Evolutionary conservation across 2,888 invertebrate species (phyloP), one percentile per base, ranked within the genome.

Genomic region (Ypsolopha scabrella): DNA sequence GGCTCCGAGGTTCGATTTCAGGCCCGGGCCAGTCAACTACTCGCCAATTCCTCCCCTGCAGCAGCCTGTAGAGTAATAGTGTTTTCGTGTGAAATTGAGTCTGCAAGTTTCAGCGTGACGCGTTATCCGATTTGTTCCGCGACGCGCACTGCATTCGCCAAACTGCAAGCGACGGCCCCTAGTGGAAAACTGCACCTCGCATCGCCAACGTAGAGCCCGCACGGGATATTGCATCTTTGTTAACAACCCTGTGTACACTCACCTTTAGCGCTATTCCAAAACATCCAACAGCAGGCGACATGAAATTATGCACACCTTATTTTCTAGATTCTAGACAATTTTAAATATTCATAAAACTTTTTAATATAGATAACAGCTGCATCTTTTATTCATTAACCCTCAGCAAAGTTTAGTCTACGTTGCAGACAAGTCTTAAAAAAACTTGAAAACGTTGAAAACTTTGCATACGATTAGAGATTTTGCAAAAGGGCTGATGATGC

Each of bases 121-220:
- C 70, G 81, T 83, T 83, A 83, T 83, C 83, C 73, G 80, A 80
- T 85, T 83, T 82, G 79, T 75, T 72, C 70, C 63, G 62, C 70
- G 56, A 80, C 81, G 81, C 80, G 75, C 63, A 45, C 59, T 62
- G 81, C 76, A 82, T 77, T 51, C 64, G 53, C 52, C 57, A 53
- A 55, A 58, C 57, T 57, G 53, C 66, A 37, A n/a, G 34, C 37
- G 50, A 34, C 41, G 35, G 34, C 51, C 33, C 9, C 35, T 14
- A 48, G 41, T 44, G 37, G 50, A 50, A 50, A 48, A 43, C 48
- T 8, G 41, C 39, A 34, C 34, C 34, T n/a, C 35, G 11, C 9
- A n/a, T 9, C 7, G 35, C 24, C 24, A 24, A 24, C 24, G 24
- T 24, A 24, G 24, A 24, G 24, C 24, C 24, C 24, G 24, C 24